Evolutionary conservation across 2,113 vertebrate genomes (phyloP), one percentile per base, ranked within the genome.

Genomic region (Felis chaus): DNA sequence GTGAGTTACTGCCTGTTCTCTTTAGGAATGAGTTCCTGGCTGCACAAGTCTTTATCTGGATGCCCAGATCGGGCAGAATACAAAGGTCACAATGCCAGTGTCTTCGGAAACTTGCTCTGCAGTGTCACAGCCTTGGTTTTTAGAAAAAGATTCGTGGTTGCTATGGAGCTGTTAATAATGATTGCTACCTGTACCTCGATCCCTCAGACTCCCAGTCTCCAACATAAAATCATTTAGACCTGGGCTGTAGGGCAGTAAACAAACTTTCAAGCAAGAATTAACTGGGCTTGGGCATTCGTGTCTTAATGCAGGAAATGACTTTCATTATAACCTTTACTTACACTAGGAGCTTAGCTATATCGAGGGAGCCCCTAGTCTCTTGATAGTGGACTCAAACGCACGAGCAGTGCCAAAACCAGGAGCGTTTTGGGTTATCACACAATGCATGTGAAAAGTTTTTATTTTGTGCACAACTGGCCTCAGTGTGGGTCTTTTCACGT

Each of bases 121-220:
- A 14, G 91, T 74, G 94, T 69, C 31, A 73, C 87, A 79, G 66
- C 57, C 95, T 29, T 82, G 88, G 71, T 76, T 95, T 97, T 96
- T 95, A 97, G 97, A 93, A 76, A 92, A 95, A 81, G 95, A 96
- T 94, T 93, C 79, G 90, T 91, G 96, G 97, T 98, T 98, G 97
- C 97, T 94, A 98, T 97, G 98, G 97, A 97, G 86, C 94, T 82
- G 90, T 97, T 98, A 97, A 98, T 98, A 97, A 98, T 89, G 96
- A 97, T 94, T 76, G 85, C 88, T 79, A 78, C 53, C 80, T 74
- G 39, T 6, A 27, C 65, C 89, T 96, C 94, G 18, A 76, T 89
- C 91, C 91, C 90, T 96, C 96, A 95, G 78, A 91, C 78, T 96
- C 93, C 83, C 68, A 29, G 55, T 95, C 89, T 96, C 91, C 85